Evolutionary conservation across 1,140 invertebrate species (phyloP).

Genomic region (Chymomyza costata): DNA sequence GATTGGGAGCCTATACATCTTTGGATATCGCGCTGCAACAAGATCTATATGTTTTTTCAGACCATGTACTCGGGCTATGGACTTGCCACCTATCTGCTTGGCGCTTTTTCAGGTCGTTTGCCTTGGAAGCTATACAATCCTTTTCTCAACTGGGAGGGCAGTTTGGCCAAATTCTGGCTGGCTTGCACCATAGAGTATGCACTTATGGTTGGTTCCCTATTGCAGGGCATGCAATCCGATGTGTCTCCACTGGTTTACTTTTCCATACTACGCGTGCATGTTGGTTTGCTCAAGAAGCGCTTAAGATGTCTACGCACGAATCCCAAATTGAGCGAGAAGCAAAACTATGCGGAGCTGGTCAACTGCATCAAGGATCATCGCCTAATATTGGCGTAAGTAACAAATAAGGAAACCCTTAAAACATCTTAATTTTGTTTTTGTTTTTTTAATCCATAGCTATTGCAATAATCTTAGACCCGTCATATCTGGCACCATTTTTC

Average conservation of each 20-base stretch:
- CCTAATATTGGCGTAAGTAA: conserved; percentile 28
- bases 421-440: neutral
- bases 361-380: conserved; percentile 39
- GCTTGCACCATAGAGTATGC: conserved; percentile 11
- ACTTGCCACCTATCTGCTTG: neutral
- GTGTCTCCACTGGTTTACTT: conserved; percentile 21
- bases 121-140: conserved; percentile 40
- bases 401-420: neutral
- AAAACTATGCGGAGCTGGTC: conserved; percentile 21
- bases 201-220: conserved; percentile 1
- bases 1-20: conserved; percentile 25
- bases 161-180: conserved; percentile 6
- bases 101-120: neutral
- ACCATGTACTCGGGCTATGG: conserved; percentile 16
- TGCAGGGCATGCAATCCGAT: conserved; percentile 20
- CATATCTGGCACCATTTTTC: conserved; percentile 17
- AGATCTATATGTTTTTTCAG: conserved; percentile 17
- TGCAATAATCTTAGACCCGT: conserved; percentile 20
- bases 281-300: conserved; percentile 18
- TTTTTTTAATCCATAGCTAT: no score
- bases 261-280: conserved; percentile 18
- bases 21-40: conserved; percentile 24
- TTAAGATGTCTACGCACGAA: conserved; percentile 25
- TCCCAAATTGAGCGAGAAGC: conserved; percentile 4
- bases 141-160: conserved; percentile 25